Conservation (phyloP, 1,140 invertebrate genomes). For the Homalodisca vitripennis region DNA sequence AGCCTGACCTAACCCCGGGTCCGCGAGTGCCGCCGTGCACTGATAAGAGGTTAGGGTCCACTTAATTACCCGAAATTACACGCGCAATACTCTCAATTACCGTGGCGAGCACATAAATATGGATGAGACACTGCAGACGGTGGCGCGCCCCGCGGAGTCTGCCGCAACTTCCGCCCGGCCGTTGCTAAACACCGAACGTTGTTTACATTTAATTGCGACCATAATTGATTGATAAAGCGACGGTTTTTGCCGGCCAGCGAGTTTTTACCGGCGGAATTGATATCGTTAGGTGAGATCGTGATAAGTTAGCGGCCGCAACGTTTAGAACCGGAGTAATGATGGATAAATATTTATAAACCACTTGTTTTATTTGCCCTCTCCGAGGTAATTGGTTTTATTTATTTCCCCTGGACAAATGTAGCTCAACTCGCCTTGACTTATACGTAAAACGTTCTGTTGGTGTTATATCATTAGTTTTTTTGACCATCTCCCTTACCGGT, state of each 20-base stretch:
- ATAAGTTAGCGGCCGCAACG: not conserved
- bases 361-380: not conserved
- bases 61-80: conserved; percentile 2
- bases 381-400: not conserved
- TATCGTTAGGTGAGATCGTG: conserved; percentile 25
- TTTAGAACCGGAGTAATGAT: conserved; percentile 8
- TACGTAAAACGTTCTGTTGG: too few species aligned
- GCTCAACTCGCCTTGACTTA: too few species aligned
- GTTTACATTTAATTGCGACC: conserved; percentile 17
- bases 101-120: conserved; percentile 3
- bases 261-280: not conserved
- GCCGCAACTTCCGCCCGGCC: not conserved
- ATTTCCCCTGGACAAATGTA: not conserved
- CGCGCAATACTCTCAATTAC: not conserved
- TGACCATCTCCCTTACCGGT: too few species aligned
- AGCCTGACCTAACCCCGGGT: too few species aligned
- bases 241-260: not conserved
- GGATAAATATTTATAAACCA: conserved; percentile 23
- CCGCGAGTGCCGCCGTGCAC: not conserved
- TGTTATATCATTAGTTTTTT: too few species aligned
- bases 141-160: too few species aligned
- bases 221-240: not conserved
- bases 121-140: conserved; percentile 6
- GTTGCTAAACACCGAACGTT: conserved; percentile 1
- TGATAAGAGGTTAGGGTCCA: not conserved